Evolutionary conservation across 2,888 invertebrate species (phyloP).

Genomic region (Yponomeuta plumbellus): DNA sequence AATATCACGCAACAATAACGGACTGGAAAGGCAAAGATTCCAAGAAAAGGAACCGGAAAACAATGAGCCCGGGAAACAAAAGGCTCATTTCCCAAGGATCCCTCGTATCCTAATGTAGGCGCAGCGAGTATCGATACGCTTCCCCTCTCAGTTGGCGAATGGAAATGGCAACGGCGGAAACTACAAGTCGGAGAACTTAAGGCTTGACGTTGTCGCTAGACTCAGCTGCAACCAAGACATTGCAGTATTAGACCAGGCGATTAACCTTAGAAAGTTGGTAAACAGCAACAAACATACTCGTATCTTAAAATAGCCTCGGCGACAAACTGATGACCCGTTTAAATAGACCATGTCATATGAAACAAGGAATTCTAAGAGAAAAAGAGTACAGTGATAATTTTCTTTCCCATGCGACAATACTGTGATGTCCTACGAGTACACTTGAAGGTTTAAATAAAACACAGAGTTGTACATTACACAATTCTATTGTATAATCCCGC

Average conservation of each 20-base stretch:
- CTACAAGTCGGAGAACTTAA: neutral
- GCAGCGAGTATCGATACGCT: conserved; percentile 46
- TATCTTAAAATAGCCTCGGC: no score
- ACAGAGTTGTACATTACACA: no score
- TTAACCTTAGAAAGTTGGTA: no score
- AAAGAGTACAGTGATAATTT: no score
- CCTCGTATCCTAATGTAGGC: conserved; percentile 24
- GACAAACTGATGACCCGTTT: no score
- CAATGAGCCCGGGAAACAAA: conserved; percentile 48
- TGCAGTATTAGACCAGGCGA: neutral
- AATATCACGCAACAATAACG: conserved; percentile 11
- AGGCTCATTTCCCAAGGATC: conserved; percentile 46
- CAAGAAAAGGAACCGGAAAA: conserved; percentile 30
- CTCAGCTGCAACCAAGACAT: neutral
- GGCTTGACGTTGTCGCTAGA: neutral
- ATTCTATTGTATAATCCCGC: no score
- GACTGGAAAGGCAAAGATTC: conserved; percentile 9
- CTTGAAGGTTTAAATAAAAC: no score
- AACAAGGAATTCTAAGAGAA: no score
- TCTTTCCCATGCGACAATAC: no score
- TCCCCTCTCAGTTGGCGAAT: conserved; percentile 25
- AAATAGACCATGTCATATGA: no score
- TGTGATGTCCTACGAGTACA: no score
- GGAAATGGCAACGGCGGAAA: neutral
- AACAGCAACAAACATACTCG: no score